Base-by-base conservation (phyloP, 2,888 invertebrate genomes). In the Oligia latruncula region DNA sequence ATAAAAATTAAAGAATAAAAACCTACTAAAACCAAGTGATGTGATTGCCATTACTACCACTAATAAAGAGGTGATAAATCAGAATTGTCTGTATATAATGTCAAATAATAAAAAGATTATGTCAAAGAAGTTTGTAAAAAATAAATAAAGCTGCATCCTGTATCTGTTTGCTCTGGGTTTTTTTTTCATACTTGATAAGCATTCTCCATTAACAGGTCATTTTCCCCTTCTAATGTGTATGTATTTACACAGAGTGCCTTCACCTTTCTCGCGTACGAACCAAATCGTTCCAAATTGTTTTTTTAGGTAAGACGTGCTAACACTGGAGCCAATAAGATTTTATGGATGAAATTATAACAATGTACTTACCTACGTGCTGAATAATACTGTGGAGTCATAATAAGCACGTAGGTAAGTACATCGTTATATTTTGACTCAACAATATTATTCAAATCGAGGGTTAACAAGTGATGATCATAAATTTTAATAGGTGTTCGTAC, bases 191-290 rank as follows among this genome's bases (percentile, higher is more conserved):
- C 46, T 46, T 46, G 46, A 46, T 46, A 9, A 46, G 46, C 46
- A 46, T 46, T 46, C 9, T 46, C 46, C 46, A 71, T 60, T 62
- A 40, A 58, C 65, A 52, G 85, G 78, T 70, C 29, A 71, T 78
- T 85, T 75, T 75, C 65, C 55, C 35, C 67, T 58, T 62, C 35
- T 58, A 76, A 58, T 74, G 29, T 46, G 46, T 76, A n/a, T 58
- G 13, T 75, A 71, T 71, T 85, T 72, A 13, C 49, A 75, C n/a
- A 72, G 62, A 75, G 84, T 74, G 40, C 75, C 15, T 84, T 84
- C 72, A 82, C 75, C 84, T 66, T 13, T n/a, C 58, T 29, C 4
- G 35, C 40, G 23, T 43, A 82, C 35, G 43, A 49, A 71, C 60
- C 60, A 65, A 74, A 78, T 55, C 43, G 55, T 11, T n/a, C 43